Conservation (phyloP, 2,113 vertebrate species). For the Blennius ocellaris region DNA sequence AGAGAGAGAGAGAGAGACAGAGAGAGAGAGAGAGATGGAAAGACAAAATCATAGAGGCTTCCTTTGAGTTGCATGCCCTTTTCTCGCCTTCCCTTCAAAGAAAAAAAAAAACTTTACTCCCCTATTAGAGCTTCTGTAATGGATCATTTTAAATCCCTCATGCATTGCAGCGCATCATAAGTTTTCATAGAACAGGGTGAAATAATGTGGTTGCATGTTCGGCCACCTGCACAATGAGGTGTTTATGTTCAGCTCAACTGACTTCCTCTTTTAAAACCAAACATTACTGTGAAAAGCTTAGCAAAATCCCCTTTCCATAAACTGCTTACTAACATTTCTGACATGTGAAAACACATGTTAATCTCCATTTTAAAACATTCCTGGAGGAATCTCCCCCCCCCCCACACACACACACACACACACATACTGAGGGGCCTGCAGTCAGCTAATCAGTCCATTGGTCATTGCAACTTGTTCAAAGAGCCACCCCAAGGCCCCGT, state of each 20-base stretch:
- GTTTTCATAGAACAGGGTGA: too few relatives aligned
- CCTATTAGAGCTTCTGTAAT: too few relatives aligned
- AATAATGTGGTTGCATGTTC: not conserved
- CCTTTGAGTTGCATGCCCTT: conserved; percentile 40
- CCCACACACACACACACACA: conserved; percentile 37
- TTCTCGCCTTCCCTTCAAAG: conserved; percentile 15
- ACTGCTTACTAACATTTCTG: conserved; percentile 67
- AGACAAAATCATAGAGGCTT: conserved; percentile 45
- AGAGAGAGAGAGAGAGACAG: conserved; percentile 32
- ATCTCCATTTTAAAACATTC: conserved; percentile 44
- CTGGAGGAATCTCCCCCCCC: conserved; percentile 28
- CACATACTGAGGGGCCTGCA: conserved; percentile 26
- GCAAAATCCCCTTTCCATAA: conserved; percentile 59
- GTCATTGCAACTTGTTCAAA: conserved; percentile 55
- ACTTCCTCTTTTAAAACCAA: conserved; percentile 59
- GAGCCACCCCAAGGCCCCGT: conserved; percentile 50
- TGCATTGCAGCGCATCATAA: not conserved
- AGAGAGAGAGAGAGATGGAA: conserved; percentile 29
- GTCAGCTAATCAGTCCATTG: conserved; percentile 55
- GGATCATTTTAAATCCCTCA: not conserved
- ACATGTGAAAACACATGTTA: conserved; percentile 60
- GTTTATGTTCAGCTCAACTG: conserved; percentile 25
- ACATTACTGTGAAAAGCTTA: conserved; percentile 43
- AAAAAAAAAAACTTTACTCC: not conserved
- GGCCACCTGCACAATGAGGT: conserved; percentile 19